phyloP scores from a whole-genome alignment of 2,113 vertebrate genomes.

The Motacilla tschutschensis region DNA sequence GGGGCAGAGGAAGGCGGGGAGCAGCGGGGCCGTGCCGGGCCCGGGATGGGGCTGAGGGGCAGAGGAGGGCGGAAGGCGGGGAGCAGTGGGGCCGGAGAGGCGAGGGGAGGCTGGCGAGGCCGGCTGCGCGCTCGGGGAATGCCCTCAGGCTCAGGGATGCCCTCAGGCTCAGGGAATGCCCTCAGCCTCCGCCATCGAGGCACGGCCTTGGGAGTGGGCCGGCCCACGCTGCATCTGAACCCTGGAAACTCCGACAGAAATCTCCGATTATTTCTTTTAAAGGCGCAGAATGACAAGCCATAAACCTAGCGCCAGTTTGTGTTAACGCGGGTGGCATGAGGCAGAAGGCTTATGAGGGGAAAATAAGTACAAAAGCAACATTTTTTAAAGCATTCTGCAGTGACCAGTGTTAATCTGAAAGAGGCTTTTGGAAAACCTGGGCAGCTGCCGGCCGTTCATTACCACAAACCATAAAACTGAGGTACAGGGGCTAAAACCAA shows the following conservation, averaged over 20 bases:
- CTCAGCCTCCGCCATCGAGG: background rate
- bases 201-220: background rate
- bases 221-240: accelerated
- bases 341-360: background rate
- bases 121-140: background rate
- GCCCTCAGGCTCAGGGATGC: background rate
- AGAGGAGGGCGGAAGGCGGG: too few species aligned
- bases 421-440: background rate
- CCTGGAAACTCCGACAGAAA: accelerated
- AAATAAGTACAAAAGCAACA: background rate
- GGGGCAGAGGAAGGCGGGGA: background rate
- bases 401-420: accelerated
- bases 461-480: background rate
- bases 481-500: background rate
- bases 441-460: background rate
- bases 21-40: too few species aligned
- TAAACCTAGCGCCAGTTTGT: too few species aligned
- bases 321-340: background rate
- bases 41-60: background rate
- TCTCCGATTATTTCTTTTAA: background rate
- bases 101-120: too few species aligned
- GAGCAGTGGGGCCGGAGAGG: background rate
- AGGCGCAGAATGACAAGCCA: background rate
- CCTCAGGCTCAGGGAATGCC: background rate
- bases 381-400: background rate